A percentile compares a stretch with the other conserved stretches of the same genome.
phyloP scores from a whole-genome alignment of 2,113 vertebrate genomes.

The Lycaon pictus region DNA sequence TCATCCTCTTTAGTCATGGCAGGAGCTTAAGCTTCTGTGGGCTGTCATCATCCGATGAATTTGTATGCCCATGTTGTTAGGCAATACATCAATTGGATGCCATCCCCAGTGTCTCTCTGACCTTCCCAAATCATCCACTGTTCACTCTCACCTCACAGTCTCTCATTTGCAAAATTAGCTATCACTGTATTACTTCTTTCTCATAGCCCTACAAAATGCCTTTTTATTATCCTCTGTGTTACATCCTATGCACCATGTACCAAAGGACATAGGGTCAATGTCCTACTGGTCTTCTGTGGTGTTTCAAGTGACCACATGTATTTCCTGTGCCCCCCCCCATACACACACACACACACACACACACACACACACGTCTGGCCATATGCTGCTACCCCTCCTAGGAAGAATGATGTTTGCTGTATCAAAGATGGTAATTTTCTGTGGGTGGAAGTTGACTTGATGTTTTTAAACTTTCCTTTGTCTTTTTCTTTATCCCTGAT shows the following conservation, averaged over 20 bases:
- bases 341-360: neutral
- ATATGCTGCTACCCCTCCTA: neutral
- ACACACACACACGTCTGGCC: neutral
- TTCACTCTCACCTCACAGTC: neutral
- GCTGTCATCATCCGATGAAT: too few relatives aligned
- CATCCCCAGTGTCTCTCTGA: neutral
- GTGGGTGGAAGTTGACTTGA: neutral
- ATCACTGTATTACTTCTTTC: neutral
- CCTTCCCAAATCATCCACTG: neutral
- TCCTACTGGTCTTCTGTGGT: neutral
- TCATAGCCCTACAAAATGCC: neutral
- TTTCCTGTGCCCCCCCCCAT: neutral
- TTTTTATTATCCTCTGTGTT: neutral
- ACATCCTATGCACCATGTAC: neutral
- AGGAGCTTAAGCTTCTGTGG: too few relatives aligned
- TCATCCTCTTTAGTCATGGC: rapidly evolving
- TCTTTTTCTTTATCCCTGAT: neutral
- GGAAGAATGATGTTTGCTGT: rapidly evolving
- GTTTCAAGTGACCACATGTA: neutral
- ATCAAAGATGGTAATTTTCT: neutral
- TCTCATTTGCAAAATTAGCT: neutral
- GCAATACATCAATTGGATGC: rapidly evolving
- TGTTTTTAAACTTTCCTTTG: neutral
- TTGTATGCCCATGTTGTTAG: rapidly evolving
- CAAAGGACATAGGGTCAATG: neutral